These are phyloP conservation scores for Antigone vipio DNA, from an alignment of 2,113 vertebrate species.

Conservation along the genomic window DNA sequence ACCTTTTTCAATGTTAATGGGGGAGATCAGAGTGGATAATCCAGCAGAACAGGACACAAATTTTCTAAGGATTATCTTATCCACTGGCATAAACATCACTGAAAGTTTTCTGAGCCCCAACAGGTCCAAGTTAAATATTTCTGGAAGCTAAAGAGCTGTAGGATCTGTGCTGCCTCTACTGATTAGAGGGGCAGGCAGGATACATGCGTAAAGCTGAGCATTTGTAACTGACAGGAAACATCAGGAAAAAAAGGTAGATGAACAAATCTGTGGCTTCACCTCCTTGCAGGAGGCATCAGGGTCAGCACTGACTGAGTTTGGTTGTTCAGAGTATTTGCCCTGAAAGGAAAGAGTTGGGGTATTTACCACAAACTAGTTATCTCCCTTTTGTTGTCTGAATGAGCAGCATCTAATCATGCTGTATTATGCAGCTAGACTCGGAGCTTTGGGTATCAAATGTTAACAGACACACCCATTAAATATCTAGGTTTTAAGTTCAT, in stretches of 20 bases:
- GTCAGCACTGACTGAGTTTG: neutral
- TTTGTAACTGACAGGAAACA: neutral
- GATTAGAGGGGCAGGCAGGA: neutral
- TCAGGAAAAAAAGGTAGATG: neutral
- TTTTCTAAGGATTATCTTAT: neutral
- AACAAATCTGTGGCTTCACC: neutral
- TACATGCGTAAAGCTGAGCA: neutral
- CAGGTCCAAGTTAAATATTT: neutral
- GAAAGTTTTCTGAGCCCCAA: neutral
- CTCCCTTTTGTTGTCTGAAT: neutral
- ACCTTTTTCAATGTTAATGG: neutral
- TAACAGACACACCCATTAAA: neutral
- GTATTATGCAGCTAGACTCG: neutral
- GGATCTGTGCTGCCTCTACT: neutral
- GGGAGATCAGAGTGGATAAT: neutral
- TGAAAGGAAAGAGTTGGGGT: neutral
- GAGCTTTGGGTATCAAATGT: neutral
- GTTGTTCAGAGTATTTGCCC: neutral
- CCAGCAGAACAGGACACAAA: fast-evolving
- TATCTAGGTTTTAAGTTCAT: neutral
- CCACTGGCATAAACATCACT: neutral
- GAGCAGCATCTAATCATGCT: neutral
- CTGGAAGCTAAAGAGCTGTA: neutral
- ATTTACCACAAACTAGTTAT: neutral
- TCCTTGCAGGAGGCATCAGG: neutral